Evolutionary conservation across 2,113 vertebrate species (phyloP).

Genomic region (Semnornis frantzii): DNA sequence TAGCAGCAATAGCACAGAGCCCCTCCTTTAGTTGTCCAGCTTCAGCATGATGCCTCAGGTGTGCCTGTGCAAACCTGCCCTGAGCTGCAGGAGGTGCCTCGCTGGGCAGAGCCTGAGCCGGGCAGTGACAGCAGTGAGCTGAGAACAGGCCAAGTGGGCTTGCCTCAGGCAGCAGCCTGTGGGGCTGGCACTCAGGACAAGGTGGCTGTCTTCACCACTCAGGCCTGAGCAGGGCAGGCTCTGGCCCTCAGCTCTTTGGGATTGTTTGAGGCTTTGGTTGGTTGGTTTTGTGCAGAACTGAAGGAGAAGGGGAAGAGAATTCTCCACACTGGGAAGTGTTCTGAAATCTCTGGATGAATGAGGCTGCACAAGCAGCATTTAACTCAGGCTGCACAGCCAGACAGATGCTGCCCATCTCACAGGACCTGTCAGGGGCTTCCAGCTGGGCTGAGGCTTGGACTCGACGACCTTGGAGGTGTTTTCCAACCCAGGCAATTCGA

Average conservation of each 20-base stretch:
- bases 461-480: too few species aligned
- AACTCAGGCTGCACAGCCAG: neutral
- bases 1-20: neutral
- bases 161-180: neutral
- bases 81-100: too few species aligned
- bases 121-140: too few species aligned
- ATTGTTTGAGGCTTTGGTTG: neutral
- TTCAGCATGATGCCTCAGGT: neutral
- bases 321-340: neutral
- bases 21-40: neutral
- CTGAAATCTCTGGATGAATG: constrained; percentile 1
- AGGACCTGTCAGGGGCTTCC: neutral
- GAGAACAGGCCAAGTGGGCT: neutral
- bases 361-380: neutral
- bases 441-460: neutral
- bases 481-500: too few species aligned
- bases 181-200: neutral
- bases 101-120: too few species aligned
- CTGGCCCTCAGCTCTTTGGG: neutral
- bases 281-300: neutral
- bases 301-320: neutral
- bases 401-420: neutral
- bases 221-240: neutral
- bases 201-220: neutral
- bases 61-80: neutral